Evolutionary conservation across 2,797 vertebrate species (phyloP).

Genomic region (Chelmon rostratus): DNA sequence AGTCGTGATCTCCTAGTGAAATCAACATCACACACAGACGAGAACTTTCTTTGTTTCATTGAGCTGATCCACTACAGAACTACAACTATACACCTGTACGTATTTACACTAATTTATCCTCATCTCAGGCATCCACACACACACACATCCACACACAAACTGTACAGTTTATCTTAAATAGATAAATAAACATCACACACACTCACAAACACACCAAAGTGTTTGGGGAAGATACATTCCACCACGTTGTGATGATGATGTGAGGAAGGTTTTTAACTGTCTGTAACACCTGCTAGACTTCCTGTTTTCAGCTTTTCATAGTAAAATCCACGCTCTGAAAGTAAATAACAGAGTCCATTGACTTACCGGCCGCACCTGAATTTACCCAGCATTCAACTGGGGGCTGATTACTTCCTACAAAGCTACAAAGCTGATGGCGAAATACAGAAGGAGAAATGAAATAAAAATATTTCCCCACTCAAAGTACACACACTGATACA

Average conservation of each 20-base stretch:
- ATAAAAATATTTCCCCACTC: conserved; percentile 1
- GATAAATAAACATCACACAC: conserved; percentile 60
- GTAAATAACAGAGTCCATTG: background rate
- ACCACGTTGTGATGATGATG: conserved; percentile 48
- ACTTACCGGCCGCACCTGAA: conserved; percentile 13
- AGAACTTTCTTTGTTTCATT: background rate
- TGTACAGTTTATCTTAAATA: conserved; percentile 68
- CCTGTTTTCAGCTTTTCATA: conserved; percentile 39
- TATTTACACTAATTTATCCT: conserved; percentile 38
- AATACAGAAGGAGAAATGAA: conserved; percentile 6
- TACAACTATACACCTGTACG: conserved; percentile 39
- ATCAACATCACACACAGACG: background rate
- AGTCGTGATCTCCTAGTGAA: conserved; percentile 17
- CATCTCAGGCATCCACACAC: conserved; percentile 12
- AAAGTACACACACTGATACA: conserved; percentile 30
- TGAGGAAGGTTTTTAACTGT: conserved; percentile 9
- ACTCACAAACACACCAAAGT: conserved; percentile 20
- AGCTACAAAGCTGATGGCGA: conserved; percentile 13
- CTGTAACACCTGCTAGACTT: background rate
- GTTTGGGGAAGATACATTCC: conserved; percentile 58
- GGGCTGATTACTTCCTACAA: conserved; percentile 3
- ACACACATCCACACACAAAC: conserved; percentile 44
- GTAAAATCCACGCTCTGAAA: conserved; percentile 10
- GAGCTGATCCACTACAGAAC: background rate
- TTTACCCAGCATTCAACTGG: conserved; percentile 49